These are phyloP conservation scores for Colossoma macropomum DNA, from an alignment of 2,113 vertebrate species.

Conservation along the genomic window DNA sequence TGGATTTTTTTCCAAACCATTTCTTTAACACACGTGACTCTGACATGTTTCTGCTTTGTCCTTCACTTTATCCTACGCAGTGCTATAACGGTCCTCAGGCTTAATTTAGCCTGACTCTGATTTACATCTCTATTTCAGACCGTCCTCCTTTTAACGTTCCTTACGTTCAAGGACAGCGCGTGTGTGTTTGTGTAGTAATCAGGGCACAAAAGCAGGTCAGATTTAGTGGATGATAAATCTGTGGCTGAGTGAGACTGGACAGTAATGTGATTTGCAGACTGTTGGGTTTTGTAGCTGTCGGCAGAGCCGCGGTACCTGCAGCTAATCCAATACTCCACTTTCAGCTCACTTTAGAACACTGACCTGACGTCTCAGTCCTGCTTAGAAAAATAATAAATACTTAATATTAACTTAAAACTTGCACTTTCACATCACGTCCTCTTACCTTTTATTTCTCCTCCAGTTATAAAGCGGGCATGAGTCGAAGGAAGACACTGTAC, in stretches of 20 bases:
- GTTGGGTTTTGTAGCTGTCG: neutral
- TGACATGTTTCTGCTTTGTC: constrained; percentile 21
- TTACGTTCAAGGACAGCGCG: constrained; percentile 53
- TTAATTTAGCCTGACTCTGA: constrained; percentile 43
- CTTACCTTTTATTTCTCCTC: neutral
- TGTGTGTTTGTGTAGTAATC: constrained; percentile 46
- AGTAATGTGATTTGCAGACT: neutral
- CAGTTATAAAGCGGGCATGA: too few relatives aligned
- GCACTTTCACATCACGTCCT: too few relatives aligned
- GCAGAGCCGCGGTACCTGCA: neutral
- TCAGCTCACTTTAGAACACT: neutral
- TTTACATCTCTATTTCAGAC: constrained; percentile 41
- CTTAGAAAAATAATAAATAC: neutral
- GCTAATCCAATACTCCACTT: neutral
- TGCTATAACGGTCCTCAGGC: constrained; percentile 19
- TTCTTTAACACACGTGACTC: neutral
- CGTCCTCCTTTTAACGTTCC: constrained; percentile 40
- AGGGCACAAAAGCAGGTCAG: constrained; percentile 42
- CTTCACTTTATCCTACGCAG: neutral
- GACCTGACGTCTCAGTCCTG: neutral
- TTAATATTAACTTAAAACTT: neutral
- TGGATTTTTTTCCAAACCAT: too few relatives aligned
- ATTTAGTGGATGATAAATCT: constrained; percentile 37
- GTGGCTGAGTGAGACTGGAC: neutral
- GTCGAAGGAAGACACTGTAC: neutral